Percentiles rank a stretch among this genome's conserved stretches.
Conservation (phyloP, 2,888 invertebrate species). For the Trissolcus japonicus region DNA sequence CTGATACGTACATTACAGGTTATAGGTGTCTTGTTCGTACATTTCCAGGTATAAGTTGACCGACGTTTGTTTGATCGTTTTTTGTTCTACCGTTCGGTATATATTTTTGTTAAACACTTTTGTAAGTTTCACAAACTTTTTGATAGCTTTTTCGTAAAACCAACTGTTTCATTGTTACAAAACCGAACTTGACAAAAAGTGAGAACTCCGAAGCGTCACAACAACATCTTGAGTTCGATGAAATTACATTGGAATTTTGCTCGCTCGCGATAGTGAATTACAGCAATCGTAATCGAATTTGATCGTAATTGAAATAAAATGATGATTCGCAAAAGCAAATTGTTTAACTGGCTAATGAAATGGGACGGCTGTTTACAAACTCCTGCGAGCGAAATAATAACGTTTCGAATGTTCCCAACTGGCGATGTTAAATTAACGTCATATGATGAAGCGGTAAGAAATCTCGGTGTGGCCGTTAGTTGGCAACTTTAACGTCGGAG, state of each 20-base stretch:
- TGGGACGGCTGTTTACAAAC: slow-evolving; percentile 18
- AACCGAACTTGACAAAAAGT: no score
- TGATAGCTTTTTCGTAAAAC: slow-evolving; percentile 16
- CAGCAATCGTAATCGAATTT: no score
- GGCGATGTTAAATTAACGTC: slow-evolving; percentile 31
- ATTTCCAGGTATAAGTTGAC: slow-evolving; percentile 19
- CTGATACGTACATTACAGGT: slow-evolving; percentile 34
- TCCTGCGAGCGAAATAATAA: slow-evolving; percentile 18
- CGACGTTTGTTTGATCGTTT: slow-evolving; percentile 27
- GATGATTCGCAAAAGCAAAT: no score
- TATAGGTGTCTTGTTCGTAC: slow-evolving; percentile 18
- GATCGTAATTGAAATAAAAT: no score
- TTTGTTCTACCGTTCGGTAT: slow-evolving; percentile 7
- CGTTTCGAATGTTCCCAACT: slow-evolving; percentile 5
- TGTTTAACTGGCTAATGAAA: no score
- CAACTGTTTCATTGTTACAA: no score
- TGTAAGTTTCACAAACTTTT: slow-evolving; percentile 3
- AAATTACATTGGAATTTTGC: no score
- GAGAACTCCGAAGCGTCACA: no score
- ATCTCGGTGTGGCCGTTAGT: slow-evolving; percentile 33
- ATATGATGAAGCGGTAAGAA: slow-evolving; percentile 41
- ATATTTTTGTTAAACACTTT: slow-evolving; percentile 27
- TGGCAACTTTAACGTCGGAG: slow-evolving; percentile 12
- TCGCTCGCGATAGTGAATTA: no score
- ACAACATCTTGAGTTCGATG: no score